Evolutionary conservation across 2,113 vertebrate genomes (phyloP).

Genomic region (Trematocara zebra): DNA sequence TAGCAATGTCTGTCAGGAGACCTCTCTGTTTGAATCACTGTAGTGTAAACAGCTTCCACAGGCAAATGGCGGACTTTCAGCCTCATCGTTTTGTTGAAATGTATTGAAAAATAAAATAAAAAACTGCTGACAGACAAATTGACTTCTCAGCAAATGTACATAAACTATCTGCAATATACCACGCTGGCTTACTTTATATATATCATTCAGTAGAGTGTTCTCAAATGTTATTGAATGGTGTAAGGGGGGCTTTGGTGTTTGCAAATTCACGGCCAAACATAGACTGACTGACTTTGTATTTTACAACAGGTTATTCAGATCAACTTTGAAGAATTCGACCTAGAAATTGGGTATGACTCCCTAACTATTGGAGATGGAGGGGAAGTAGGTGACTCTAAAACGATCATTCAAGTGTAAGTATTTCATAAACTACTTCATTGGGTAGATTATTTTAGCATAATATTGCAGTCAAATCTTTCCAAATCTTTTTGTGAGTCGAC

Average conservation of each 20-base stretch:
- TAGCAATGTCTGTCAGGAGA: not conserved
- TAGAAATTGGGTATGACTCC: conserved; percentile 96
- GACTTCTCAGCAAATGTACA: not conserved
- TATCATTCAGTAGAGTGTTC: not conserved
- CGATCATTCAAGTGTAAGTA: conserved; percentile 96
- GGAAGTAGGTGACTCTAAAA: conserved; percentile 93
- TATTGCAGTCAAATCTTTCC: not conserved
- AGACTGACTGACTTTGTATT: not conserved
- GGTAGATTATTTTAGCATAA: not conserved
- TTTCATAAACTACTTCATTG: not conserved
- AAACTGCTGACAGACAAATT: not conserved
- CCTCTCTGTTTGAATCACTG: not conserved
- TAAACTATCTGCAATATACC: not conserved
- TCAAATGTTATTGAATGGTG: not conserved
- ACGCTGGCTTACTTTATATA: not conserved
- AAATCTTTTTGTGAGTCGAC: not conserved
- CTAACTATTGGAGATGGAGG: conserved; percentile 93
- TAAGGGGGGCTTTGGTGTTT: not conserved
- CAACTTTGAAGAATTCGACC: conserved; percentile 97
- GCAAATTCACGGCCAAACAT: not conserved
- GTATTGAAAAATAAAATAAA: not conserved
- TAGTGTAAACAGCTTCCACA: not conserved
- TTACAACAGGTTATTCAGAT: conserved; percentile 90
- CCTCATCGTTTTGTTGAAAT: not conserved
- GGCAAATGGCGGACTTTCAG: not conserved